Evolutionary conservation across 2,113 vertebrate genomes (phyloP).

Genomic region (Paracanthobrama guichenoti): DNA sequence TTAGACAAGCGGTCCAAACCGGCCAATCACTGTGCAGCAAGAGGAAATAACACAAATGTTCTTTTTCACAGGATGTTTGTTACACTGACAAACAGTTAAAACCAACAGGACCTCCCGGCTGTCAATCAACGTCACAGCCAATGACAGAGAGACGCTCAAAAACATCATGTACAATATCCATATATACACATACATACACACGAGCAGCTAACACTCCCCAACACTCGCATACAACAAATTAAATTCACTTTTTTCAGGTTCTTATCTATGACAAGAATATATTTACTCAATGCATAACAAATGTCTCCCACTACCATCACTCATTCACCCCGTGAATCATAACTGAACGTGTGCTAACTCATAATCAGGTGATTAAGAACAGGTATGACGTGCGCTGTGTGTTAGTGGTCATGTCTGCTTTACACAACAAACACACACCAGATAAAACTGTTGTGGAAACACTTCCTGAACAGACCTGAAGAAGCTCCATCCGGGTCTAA

Average conservation of each 20-base stretch:
- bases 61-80: background rate
- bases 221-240: slow-evolving; percentile 4
- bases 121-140: slow-evolving; percentile 33
- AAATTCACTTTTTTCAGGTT: background rate
- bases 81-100: slow-evolving; percentile 11
- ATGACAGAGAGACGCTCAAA: slow-evolving; percentile 65
- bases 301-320: background rate
- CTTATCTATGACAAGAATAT: background rate
- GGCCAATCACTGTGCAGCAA: slow-evolving; percentile 28
- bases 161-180: slow-evolving; percentile 74
- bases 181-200: slow-evolving; percentile 68
- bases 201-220: slow-evolving; percentile 27
- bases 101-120: background rate
- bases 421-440: slow-evolving; percentile 22
- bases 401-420: background rate
- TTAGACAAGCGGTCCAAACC: background rate
- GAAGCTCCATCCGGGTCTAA: background rate
- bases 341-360: too few species aligned
- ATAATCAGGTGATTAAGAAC: background rate
- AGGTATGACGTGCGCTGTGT: background rate
- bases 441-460: slow-evolving; percentile 23
- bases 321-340: background rate
- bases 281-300: background rate
- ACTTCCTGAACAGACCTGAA: slow-evolving; percentile 14
- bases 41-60: background rate